Evolutionary conservation across 2,797 vertebrate genomes (phyloP).

Genomic region (Pseudocheirus occidentalis): DNA sequence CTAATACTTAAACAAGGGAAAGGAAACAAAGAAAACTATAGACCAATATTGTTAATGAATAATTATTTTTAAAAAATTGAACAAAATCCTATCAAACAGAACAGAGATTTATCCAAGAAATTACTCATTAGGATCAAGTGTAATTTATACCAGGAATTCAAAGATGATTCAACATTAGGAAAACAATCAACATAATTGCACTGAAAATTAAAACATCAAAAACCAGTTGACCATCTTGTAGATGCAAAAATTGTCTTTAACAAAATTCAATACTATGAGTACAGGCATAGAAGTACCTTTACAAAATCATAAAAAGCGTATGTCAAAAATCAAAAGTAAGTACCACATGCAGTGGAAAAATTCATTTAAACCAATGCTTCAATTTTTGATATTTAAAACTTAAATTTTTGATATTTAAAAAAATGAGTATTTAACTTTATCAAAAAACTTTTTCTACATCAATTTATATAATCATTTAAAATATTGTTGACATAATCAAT

Average conservation of each 20-base stretch:
- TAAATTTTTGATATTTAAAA: background rate
- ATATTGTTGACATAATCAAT: too few species aligned
- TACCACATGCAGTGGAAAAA: background rate
- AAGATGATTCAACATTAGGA: background rate
- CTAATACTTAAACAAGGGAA: background rate
- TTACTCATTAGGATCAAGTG: background rate
- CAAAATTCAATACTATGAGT: background rate
- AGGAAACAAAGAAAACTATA: background rate
- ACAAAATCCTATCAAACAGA: background rate
- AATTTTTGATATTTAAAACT: background rate
- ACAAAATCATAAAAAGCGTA: background rate
- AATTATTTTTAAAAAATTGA: background rate
- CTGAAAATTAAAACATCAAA: background rate
- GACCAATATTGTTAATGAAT: background rate
- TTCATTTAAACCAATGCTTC: background rate
- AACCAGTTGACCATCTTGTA: background rate
- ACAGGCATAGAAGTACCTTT: background rate
- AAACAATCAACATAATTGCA: background rate
- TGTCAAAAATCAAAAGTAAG: background rate
- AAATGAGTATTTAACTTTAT: background rate
- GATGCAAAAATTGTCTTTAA: background rate
- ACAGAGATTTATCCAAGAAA: background rate
- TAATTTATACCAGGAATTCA: background rate
- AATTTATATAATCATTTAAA: background rate
- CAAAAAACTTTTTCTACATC: background rate